Conservation (phyloP, 1,140 invertebrate species). For the Gonioctena quinquepunctata region DNA sequence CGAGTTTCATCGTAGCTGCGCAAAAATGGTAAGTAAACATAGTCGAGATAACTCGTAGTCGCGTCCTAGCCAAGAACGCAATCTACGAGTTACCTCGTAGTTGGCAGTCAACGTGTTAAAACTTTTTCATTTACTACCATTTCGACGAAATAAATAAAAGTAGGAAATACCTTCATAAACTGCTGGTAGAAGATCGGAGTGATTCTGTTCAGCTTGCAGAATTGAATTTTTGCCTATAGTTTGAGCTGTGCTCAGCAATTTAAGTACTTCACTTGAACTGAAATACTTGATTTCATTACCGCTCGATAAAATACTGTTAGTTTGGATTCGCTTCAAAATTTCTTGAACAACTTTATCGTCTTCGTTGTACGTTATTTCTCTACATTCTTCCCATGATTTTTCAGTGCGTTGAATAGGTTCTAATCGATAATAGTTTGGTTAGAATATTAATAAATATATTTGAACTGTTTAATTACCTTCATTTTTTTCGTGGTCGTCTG, state of each 20-base stretch:
- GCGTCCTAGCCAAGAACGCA: too few relatives aligned
- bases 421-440: not conserved
- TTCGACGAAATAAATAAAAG: slow-evolving; percentile 18
- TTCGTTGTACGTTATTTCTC: not conserved
- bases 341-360: not conserved
- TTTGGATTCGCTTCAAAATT: not conserved
- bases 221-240: slow-evolving; percentile 48
- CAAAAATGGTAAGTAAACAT: too few relatives aligned
- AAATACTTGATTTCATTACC: not conserved
- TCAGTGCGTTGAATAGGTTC: not conserved
- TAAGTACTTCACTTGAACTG: not conserved
- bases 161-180: slow-evolving; percentile 70
- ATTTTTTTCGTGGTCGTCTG: not conserved
- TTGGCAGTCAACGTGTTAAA: too few relatives aligned
- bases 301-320: not conserved
- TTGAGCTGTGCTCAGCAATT: not conserved
- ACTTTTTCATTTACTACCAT: too few relatives aligned
- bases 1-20: too few relatives aligned
- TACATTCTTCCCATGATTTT: slow-evolving; percentile 1
- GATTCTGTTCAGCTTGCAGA: slow-evolving; percentile 64
- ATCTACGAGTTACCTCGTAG: too few relatives aligned
- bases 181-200: slow-evolving; percentile 72
- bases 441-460: not conserved
- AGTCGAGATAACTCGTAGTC: too few relatives aligned
- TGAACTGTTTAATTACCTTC: not conserved